Evolutionary conservation across 2,797 vertebrate species (phyloP).

Genomic region (Gambelia wislizenii): DNA sequence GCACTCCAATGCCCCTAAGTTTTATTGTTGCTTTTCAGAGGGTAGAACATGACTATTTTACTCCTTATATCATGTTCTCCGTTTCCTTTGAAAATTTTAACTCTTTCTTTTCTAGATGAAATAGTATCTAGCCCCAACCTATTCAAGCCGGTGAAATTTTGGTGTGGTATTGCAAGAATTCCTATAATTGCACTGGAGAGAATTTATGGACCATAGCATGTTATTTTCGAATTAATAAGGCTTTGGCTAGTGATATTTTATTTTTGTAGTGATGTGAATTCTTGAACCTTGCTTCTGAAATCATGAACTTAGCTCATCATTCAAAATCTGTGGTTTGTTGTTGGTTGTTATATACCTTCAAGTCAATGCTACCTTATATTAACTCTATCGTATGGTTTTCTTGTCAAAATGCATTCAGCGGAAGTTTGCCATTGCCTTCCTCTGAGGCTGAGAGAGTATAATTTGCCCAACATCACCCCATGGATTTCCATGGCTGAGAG

Average conservation of each 20-base stretch:
- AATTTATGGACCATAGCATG: neutral
- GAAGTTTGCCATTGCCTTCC: too few relatives aligned
- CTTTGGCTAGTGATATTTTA: neutral
- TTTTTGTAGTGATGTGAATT: too few relatives aligned
- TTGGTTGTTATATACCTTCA: too few relatives aligned
- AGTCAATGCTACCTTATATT: too few relatives aligned
- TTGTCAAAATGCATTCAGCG: too few relatives aligned
- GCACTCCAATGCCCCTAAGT: neutral
- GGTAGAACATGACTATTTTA: neutral
- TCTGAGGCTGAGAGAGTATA: too few relatives aligned
- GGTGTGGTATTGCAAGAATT: neutral
- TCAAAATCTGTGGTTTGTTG: neutral
- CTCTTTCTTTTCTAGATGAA: neutral
- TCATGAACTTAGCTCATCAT: neutral
- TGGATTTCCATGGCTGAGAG: too few relatives aligned
- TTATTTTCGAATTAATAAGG: neutral
- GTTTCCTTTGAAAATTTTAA: neutral
- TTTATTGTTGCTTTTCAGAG: neutral
- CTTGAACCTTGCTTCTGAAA: neutral
- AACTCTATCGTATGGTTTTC: too few relatives aligned
- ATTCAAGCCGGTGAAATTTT: neutral
- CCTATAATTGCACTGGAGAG: neutral
- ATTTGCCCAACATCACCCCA: too few relatives aligned
- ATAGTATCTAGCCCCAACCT: neutral
- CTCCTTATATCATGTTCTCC: neutral